Percentiles rank a stretch among this genome's conserved stretches.
These are phyloP conservation scores for Fratercula arctica DNA, from an alignment of 2,797 vertebrate species.

Conservation along the genomic window DNA sequence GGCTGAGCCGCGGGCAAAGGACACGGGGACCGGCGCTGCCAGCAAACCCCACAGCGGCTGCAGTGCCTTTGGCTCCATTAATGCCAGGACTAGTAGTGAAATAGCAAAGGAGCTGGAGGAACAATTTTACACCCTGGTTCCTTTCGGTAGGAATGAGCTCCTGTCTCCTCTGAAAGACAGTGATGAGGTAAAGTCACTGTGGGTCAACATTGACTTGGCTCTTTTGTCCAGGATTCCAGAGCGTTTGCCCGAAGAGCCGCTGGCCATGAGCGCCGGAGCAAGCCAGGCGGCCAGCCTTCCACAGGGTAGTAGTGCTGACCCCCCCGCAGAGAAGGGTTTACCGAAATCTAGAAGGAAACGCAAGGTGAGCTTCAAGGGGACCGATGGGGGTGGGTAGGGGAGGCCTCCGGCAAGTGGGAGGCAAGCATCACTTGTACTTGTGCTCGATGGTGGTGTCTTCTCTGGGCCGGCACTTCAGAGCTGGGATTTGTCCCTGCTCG, in stretches of 20 bases:
- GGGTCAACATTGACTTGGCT: constrained; percentile 95
- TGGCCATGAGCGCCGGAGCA: constrained; percentile 62
- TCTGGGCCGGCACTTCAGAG: not conserved
- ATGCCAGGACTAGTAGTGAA: constrained; percentile 77
- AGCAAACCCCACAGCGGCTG: constrained; percentile 56
- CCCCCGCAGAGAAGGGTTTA: constrained; percentile 72
- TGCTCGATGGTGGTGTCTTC: not conserved
- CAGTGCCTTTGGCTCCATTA: constrained; percentile 72
- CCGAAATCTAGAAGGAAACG: constrained; percentile 90
- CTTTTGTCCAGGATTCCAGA: constrained; percentile 91
- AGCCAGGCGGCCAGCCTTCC: constrained; percentile 78
- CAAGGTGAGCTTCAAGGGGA: constrained; percentile 80
- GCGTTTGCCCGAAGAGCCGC: constrained; percentile 69
- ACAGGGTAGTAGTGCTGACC: constrained; percentile 53
- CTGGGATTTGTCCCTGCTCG: not conserved
- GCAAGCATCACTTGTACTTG: fast-evolving
- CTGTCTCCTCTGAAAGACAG: constrained; percentile 80
- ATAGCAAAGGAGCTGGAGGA: constrained; percentile 82
- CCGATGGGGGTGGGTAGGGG: not conserved
- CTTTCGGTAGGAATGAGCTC: constrained; percentile 90
- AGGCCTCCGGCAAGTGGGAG: not conserved
- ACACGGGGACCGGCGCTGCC: constrained; percentile 37
- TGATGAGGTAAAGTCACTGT: constrained; percentile 89
- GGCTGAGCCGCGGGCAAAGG: constrained; percentile 75
- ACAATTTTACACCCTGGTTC: constrained; percentile 94